These are phyloP conservation scores for Torymus texanus DNA, from an alignment of 2,888 invertebrate species.

Conservation along the genomic window DNA sequence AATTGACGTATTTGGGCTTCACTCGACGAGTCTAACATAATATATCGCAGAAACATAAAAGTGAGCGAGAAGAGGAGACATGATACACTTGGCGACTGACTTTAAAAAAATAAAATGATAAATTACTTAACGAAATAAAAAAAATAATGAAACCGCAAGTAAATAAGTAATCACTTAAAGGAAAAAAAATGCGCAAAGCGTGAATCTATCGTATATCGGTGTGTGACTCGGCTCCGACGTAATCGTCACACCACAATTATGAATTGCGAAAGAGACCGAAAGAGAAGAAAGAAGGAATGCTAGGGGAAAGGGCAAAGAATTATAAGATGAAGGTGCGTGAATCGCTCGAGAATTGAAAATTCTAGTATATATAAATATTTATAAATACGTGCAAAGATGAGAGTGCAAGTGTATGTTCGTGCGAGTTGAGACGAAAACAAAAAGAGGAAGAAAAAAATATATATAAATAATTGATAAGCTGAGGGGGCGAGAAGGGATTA, in stretches of 20 bases:
- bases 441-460: conserved; percentile 10
- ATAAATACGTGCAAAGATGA: conserved; percentile 59
- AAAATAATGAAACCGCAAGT: not conserved
- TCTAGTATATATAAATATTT: conserved; percentile 64
- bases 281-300: not conserved
- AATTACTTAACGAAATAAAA: not conserved
- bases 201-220: not conserved
- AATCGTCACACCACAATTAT: not conserved
- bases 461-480: conserved; percentile 27
- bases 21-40: conserved; percentile 3
- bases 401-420: conserved; percentile 1
- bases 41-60: conserved; percentile 13
- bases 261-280: not conserved
- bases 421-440: not conserved
- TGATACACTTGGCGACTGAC: too few species aligned
- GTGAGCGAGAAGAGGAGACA: too few species aligned
- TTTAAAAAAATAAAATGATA: not conserved
- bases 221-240: not conserved
- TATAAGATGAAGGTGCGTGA: conserved; percentile 55
- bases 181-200: conserved; percentile 6
- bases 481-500: not conserved
- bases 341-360: conserved; percentile 69
- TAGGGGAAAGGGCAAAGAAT: not conserved
- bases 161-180: conserved; percentile 2
- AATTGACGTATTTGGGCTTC: not conserved